Evolutionary conservation across 2,797 vertebrate genomes (phyloP), one percentile per base, ranked within the genome.

Genomic region (Crenuchus spilurus): DNA sequence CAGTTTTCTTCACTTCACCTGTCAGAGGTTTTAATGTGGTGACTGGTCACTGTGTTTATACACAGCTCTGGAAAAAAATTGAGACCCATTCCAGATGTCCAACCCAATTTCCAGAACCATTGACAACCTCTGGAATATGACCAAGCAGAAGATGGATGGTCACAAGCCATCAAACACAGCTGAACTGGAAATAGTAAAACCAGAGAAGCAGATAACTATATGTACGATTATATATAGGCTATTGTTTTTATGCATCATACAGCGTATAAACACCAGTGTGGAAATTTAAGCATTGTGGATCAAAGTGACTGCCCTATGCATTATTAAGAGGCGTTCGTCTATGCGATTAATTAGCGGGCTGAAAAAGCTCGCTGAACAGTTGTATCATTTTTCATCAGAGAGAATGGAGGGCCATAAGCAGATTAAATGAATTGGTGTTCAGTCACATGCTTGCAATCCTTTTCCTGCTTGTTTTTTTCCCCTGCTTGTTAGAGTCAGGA

Each of bases 271-370:
- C 30, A n/a, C 39, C 26, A 69, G 51, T 48, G 35, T 48, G 35
- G 33, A 49, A 72, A 49, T 64, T 52, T 10, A 74, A 37, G 28
- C 54, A 33, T 69, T 49, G 44, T n/a, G 49, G 58, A 69, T 72
- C 30, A 65, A 64, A 69, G 41, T 51, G 55, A 24, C 30, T 9
- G 4, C 24, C 41, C 24, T 49, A 65, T 78, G 78, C 78, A 63
- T 82, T 80, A 84, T 87, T 86, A 80, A 88, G 82, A 80, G 81
- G 76, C 82, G 77, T 80, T 83, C 75, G 73, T 76, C 75, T 70
- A 0, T 52, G 63, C 58, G 78, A 89, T 88, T 87, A 88, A 91
- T 91, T 89, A 84, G 79, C 60, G 31, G 72, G 72, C 73, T 85
- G 83, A 82, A 84, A 83, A 86, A 85, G 82, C 81, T 76, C 72